Conservation (phyloP, 2,888 invertebrate species). For the Ennomos erosarius region DNA sequence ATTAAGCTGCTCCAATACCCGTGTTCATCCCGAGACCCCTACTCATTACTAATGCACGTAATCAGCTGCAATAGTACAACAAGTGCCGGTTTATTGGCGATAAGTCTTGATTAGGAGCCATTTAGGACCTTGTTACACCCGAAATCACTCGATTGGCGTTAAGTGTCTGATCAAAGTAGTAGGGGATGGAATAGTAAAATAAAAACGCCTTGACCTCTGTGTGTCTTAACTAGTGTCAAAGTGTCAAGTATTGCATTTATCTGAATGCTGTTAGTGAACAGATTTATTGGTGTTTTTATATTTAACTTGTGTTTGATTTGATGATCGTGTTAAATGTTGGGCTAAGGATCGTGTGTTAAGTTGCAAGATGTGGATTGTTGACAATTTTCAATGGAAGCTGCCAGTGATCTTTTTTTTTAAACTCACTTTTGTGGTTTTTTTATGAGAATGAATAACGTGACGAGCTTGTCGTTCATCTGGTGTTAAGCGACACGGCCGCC, state of each 20-base stretch:
- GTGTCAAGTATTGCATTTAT: constrained; percentile 35
- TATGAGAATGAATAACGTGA: too few species aligned
- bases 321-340: too few species aligned
- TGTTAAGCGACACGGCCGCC: too few species aligned
- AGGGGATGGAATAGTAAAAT: constrained; percentile 51
- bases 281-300: constrained; percentile 39
- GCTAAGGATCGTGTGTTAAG: too few species aligned
- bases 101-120: constrained; percentile 78
- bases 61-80: constrained; percentile 71
- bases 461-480: too few species aligned
- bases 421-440: too few species aligned
- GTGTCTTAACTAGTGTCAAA: constrained; percentile 77
- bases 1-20: constrained; percentile 47
- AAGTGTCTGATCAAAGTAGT: constrained; percentile 59
- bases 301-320: too few species aligned
- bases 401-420: too few species aligned
- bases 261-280: constrained; percentile 37
- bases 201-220: constrained; percentile 63
- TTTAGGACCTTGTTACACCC: constrained; percentile 58
- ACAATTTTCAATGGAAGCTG: too few species aligned
- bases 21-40: constrained; percentile 40
- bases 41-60: constrained; percentile 79
- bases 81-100: constrained; percentile 69
- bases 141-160: constrained; percentile 67
- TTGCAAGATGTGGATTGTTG: too few species aligned